Percentiles rank a stretch among this genome's conserved stretches.
phyloP scores from a whole-genome alignment of 2,888 invertebrate species.

The Tipula confusa region DNA sequence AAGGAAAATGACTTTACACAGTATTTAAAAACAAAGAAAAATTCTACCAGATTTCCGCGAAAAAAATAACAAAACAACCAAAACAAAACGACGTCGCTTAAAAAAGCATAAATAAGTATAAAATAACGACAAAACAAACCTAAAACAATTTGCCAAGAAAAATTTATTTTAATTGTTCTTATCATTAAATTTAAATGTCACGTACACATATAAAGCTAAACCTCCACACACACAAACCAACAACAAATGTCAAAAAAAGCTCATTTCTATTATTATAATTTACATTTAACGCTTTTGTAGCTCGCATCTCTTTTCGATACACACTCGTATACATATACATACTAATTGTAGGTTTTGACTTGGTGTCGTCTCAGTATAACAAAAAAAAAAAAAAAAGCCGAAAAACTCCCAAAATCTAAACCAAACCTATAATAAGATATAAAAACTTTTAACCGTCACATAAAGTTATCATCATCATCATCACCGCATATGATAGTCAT shows the following conservation, averaged over 20 bases:
- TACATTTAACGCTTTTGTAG: background rate
- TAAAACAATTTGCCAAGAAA: constrained; percentile 15
- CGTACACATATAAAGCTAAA: background rate
- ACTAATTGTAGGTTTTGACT: background rate
- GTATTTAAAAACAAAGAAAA: background rate
- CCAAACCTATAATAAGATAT: background rate
- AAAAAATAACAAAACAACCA: background rate
- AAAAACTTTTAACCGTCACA: background rate
- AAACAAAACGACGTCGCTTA: background rate
- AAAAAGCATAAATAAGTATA: background rate
- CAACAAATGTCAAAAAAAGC: background rate
- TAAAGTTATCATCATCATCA: background rate
- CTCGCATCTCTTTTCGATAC: background rate
- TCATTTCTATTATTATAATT: background rate
- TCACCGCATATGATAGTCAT: background rate
- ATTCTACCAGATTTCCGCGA: background rate
- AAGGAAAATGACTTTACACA: background rate
- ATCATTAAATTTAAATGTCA: constrained; percentile 25
- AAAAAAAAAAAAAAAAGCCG: too few species aligned
- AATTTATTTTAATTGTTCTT: background rate
- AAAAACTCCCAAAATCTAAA: background rate
- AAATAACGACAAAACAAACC: constrained; percentile 1
- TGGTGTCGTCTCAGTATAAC: too few species aligned
- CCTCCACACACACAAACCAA: background rate
- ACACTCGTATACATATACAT: background rate